phyloP scores from a whole-genome alignment of 2,797 vertebrate genomes.

The Thamnophis elegans region DNA sequence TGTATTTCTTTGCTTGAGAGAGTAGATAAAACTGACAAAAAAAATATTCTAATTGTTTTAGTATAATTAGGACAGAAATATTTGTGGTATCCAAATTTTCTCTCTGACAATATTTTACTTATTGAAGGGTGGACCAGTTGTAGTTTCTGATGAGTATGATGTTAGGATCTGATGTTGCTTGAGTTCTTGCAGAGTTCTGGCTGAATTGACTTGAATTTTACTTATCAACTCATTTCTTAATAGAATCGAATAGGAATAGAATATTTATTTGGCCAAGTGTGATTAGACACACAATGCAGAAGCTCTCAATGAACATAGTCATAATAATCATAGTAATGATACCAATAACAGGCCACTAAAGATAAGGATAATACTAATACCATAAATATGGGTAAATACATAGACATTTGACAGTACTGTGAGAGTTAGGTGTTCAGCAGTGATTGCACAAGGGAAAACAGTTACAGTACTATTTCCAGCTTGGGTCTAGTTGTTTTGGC shows the following conservation, averaged over 20 bases:
- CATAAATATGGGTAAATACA: no score
- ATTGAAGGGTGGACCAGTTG: not conserved
- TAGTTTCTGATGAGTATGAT: not conserved
- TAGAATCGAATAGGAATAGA: not conserved
- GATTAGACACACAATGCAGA: not conserved
- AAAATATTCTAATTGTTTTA: not conserved
- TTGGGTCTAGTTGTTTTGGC: no score
- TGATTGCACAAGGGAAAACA: no score
- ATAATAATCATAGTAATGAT: no score
- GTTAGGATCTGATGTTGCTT: not conserved
- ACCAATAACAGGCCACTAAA: no score
- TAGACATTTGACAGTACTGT: no score
- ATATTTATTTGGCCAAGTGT: not conserved
- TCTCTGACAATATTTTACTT: not conserved
- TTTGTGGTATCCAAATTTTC: not conserved
- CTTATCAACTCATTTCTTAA: not conserved
- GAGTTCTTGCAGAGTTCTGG: not conserved
- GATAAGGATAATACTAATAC: no score
- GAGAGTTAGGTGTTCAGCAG: no score
- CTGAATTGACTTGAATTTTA: not conserved
- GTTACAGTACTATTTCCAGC: no score
- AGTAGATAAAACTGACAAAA: not conserved
- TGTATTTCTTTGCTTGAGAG: not conserved
- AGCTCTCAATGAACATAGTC: not conserved
- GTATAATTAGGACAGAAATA: not conserved